phyloP scores from a whole-genome alignment of 1,140 invertebrate genomes.

The Polypedilum vanderplanki region DNA sequence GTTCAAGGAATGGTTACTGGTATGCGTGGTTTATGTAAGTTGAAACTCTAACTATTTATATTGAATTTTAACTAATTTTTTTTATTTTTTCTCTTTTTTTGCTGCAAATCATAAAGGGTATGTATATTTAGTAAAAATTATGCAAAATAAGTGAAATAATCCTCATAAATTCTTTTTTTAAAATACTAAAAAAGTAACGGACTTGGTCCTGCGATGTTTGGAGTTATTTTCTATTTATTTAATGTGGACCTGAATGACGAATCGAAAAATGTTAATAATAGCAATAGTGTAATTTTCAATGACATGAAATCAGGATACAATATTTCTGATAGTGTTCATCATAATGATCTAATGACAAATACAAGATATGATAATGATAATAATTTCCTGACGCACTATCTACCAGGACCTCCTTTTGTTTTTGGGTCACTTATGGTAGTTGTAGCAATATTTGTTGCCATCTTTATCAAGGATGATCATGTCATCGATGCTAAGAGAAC shows the following conservation, averaged over 20 bases:
- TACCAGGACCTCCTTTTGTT: slow-evolving; percentile 99
- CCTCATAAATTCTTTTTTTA: too few species aligned
- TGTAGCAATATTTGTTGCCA: slow-evolving; percentile 84
- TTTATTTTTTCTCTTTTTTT: slow-evolving; percentile 69
- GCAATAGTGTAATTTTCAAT: slow-evolving; percentile 26
- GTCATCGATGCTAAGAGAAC: slow-evolving; percentile 45
- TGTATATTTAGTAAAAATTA: too few species aligned
- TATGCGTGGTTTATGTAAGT: slow-evolving; percentile 84
- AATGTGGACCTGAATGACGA: slow-evolving; percentile 92
- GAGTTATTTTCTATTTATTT: slow-evolving; percentile 97
- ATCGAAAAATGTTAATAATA: slow-evolving; percentile 38
- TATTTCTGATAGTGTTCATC: slow-evolving; percentile 20
- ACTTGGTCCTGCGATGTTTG: slow-evolving; percentile 89
- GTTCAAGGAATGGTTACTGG: slow-evolving; percentile 98
- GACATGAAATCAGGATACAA: slow-evolving; percentile 16
- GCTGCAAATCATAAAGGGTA: too few species aligned
- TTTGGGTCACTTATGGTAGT: slow-evolving; percentile 96
- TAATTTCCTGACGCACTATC: slow-evolving; percentile 52
- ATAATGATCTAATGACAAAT: slow-evolving; percentile 31
- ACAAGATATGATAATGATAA: slow-evolving; percentile 28
- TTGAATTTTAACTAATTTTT: background rate
- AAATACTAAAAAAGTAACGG: slow-evolving; percentile 63
- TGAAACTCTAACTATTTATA: slow-evolving; percentile 66
- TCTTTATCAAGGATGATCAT: slow-evolving; percentile 76
- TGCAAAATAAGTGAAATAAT: too few species aligned